These are phyloP conservation scores for Rhingia campestris DNA, from an alignment of 2,888 invertebrate species.

Conservation along the genomic window DNA sequence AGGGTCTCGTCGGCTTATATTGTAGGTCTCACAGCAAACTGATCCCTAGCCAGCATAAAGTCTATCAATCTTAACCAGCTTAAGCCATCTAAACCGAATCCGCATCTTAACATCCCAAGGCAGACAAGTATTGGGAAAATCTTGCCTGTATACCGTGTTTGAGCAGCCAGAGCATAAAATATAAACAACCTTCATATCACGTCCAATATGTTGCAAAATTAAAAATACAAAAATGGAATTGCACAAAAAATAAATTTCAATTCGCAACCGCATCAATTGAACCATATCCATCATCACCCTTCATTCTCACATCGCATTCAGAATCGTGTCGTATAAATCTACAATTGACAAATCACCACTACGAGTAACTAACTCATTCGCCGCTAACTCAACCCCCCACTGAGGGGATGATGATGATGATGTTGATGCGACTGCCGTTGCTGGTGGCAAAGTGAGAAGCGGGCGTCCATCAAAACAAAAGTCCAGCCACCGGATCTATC, in stretches of 20 bases:
- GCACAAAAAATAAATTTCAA: slow-evolving; percentile 55
- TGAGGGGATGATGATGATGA: slow-evolving; percentile 55
- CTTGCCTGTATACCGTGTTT: too few species aligned
- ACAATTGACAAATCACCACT: slow-evolving; percentile 74
- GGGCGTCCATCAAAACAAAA: slow-evolving; percentile 69
- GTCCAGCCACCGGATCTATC: slow-evolving; percentile 72
- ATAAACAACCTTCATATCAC: too few species aligned
- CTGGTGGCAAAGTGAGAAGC: slow-evolving; percentile 47
- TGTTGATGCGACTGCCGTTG: slow-evolving; percentile 16
- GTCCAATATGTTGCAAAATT: slow-evolving; percentile 31
- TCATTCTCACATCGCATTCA: slow-evolving; percentile 68
- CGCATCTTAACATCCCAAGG: too few species aligned
- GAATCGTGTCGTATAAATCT: slow-evolving; percentile 74
- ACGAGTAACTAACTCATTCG: slow-evolving; percentile 68
- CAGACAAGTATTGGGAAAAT: too few species aligned
- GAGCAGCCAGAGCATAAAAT: too few species aligned
- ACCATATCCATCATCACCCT: slow-evolving; percentile 74
- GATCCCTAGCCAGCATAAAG: too few species aligned
- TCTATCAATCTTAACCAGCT: too few species aligned
- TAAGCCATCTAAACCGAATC: too few species aligned
- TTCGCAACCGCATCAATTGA: slow-evolving; percentile 72
- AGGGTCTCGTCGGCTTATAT: too few species aligned
- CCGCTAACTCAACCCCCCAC: slow-evolving; percentile 68
- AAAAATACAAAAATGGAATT: slow-evolving; percentile 12
- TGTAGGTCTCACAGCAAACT: too few species aligned